Conservation (phyloP, 2,797 vertebrate genomes). For the Propithecus perrieri region DNA sequence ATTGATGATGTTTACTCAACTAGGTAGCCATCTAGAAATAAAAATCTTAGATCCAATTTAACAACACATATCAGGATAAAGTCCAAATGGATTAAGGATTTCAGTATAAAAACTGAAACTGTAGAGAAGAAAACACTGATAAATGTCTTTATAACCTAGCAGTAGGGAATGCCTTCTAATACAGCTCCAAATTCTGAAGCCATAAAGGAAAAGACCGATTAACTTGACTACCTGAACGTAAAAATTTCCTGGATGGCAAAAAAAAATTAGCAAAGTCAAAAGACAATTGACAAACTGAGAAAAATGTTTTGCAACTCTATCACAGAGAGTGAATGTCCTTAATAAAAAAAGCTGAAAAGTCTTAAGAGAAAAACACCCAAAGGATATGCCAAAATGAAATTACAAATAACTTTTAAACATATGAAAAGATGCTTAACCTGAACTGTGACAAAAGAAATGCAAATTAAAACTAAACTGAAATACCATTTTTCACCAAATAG, state of each 20-base stretch:
- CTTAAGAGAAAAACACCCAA: background rate
- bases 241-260: background rate
- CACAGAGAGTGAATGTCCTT: background rate
- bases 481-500: background rate
- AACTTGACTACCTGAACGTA: background rate
- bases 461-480: background rate
- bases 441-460: background rate
- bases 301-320: background rate
- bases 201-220: background rate
- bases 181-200: background rate
- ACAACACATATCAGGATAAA: background rate
- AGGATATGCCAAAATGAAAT: background rate
- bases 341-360: background rate
- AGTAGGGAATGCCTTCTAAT: background rate
- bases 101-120: slow-evolving; percentile 1
- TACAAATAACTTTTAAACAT: background rate
- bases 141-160: background rate
- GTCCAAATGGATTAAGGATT: background rate
- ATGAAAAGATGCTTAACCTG: background rate
- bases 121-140: background rate
- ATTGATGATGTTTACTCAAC: background rate
- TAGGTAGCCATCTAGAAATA: background rate
- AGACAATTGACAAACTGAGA: background rate
- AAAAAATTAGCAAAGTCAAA: background rate
- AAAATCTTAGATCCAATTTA: background rate